Conservation (phyloP, 2,797 vertebrate genomes). For the Staurois parvus region DNA sequence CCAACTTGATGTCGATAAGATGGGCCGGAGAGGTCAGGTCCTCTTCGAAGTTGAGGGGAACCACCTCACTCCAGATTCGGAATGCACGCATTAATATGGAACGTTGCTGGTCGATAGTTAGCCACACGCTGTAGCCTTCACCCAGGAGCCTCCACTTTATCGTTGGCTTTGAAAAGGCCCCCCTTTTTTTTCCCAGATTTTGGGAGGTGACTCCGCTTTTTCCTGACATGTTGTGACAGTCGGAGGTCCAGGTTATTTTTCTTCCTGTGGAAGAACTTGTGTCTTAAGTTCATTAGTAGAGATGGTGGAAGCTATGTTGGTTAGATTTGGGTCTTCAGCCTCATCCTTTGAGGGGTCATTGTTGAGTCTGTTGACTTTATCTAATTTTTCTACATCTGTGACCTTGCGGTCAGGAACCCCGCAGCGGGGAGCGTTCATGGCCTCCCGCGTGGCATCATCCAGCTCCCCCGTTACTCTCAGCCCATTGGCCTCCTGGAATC, state of each 20-base stretch:
- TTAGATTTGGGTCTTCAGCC: background rate
- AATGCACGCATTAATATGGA: slow-evolving; percentile 50
- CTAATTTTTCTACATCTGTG: background rate
- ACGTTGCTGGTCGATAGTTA: slow-evolving; percentile 51
- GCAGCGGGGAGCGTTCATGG: slow-evolving; percentile 59
- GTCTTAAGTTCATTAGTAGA: background rate
- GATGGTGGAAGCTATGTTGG: background rate
- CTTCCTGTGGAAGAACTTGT: too few relatives aligned
- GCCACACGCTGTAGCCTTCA: slow-evolving; percentile 59
- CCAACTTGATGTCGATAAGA: slow-evolving; percentile 60
- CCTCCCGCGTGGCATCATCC: slow-evolving; percentile 33
- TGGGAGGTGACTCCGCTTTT: background rate
- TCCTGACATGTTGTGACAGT: background rate
- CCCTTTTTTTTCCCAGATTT: slow-evolving; percentile 1
- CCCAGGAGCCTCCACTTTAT: slow-evolving; percentile 61
- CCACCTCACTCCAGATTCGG: slow-evolving; percentile 62
- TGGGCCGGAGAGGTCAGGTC: slow-evolving; percentile 40
- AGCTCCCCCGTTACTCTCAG: slow-evolving; percentile 42
- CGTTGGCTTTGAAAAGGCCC: slow-evolving; percentile 39
- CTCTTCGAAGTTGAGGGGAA: slow-evolving; percentile 58
- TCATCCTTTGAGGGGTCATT: background rate
- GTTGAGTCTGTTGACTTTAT: background rate
- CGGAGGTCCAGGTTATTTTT: background rate
- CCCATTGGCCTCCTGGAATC: slow-evolving; percentile 56
- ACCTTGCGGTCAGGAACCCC: slow-evolving; percentile 59